These are phyloP conservation scores for Casuarius casuarius DNA, from an alignment of 2,113 vertebrate genomes.

Conservation along the genomic window DNA sequence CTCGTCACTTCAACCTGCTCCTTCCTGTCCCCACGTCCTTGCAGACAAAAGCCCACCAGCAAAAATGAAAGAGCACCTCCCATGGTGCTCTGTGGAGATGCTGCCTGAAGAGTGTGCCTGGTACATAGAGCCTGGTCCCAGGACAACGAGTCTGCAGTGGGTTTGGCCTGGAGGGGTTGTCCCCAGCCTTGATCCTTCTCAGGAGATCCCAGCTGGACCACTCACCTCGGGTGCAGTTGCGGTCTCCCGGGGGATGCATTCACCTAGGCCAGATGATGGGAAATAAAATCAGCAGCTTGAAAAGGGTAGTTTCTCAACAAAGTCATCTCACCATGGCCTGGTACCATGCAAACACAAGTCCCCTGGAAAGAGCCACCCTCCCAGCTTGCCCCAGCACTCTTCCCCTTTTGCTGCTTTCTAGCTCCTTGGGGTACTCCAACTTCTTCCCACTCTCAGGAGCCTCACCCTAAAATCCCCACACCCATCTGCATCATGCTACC, in stretches of 20 bases:
- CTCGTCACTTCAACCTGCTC: not conserved
- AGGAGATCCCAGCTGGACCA: not conserved
- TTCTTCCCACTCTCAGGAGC: not conserved
- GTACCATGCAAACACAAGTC: not conserved
- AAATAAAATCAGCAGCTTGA: not conserved
- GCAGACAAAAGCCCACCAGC: not conserved
- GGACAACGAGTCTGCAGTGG: not conserved
- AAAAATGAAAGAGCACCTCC: not conserved
- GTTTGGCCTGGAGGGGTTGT: not conserved
- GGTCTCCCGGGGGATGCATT: constrained; percentile 84
- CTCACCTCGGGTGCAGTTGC: constrained; percentile 45
- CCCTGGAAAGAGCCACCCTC: not conserved
- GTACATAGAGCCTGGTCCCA: not conserved
- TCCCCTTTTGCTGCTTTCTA: not conserved
- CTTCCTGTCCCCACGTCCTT: not conserved
- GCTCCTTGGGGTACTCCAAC: not conserved
- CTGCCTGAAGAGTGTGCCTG: not conserved
- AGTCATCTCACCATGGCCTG: not conserved
- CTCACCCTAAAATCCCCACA: not conserved
- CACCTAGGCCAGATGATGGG: constrained; percentile 65
- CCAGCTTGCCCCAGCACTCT: rapidly evolving
- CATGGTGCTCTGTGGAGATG: not conserved
- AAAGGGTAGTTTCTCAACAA: not conserved
- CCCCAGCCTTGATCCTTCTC: not conserved
- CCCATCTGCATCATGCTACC: not conserved